phyloP scores from a whole-genome alignment of 2,797 vertebrate genomes.

The Ctenosaura bakeri region DNA sequence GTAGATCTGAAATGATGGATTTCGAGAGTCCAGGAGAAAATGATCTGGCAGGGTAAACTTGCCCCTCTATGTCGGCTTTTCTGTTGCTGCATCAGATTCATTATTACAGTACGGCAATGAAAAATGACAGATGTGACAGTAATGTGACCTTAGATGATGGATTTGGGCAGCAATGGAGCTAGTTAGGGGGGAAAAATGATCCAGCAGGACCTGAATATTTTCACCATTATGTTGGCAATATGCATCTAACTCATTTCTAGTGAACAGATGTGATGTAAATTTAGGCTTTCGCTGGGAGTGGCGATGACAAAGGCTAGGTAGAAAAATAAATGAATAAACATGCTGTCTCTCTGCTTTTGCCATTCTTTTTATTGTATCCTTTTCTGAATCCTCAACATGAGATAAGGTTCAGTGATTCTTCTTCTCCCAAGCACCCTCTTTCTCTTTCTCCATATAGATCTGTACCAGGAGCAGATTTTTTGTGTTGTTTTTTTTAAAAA shows the following conservation, averaged over 20 bases:
- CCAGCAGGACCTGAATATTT: neutral
- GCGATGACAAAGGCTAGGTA: neutral
- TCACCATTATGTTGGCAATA: neutral
- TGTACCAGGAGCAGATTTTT: neutral
- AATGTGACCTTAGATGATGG: conserved; percentile 40
- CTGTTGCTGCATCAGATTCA: conserved; percentile 12
- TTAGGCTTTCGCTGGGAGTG: neutral
- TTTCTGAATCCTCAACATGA: neutral
- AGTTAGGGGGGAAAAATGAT: neutral
- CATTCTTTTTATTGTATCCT: neutral
- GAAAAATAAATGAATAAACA: conserved; percentile 1
- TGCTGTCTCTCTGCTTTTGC: neutral
- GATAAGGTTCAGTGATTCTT: neutral
- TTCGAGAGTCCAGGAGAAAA: conserved; percentile 17
- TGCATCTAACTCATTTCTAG: neutral
- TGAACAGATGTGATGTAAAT: conserved; percentile 5
- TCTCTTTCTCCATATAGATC: neutral
- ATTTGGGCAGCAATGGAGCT: conserved; percentile 15
- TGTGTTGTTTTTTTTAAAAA: neutral
- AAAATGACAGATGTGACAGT: conserved; percentile 41
- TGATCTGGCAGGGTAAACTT: conserved; percentile 19
- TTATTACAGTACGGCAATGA: conserved; percentile 27
- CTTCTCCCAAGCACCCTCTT: neutral
- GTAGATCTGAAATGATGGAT: conserved; percentile 29
- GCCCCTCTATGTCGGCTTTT: conserved; percentile 3